Evolutionary conservation across 2,888 invertebrate genomes (phyloP).

Genomic region (Dinocampus coccinellae): DNA sequence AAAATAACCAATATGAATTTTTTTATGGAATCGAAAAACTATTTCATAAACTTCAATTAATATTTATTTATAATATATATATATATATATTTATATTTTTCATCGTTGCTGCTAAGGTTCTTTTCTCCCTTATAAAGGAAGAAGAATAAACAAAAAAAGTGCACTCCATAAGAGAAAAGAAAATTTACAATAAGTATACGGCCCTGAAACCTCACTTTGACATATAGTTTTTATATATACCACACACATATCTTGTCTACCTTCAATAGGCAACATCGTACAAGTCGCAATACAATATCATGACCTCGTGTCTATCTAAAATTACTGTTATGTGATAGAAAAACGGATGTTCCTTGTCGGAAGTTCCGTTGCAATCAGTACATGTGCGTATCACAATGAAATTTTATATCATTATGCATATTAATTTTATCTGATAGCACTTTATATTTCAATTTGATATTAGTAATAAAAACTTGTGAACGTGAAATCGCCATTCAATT

Average conservation of each 20-base stretch:
- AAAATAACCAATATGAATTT: no score
- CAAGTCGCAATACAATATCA: conserved; percentile 32
- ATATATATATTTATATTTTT: no score
- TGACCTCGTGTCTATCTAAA: conserved; percentile 61
- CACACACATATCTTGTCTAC: conserved; percentile 16
- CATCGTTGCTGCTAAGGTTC: no score
- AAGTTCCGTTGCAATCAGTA: conserved; percentile 60
- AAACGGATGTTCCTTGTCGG: conserved; percentile 62
- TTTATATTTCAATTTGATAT: no score
- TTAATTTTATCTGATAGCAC: no score
- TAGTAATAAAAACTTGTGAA: neutral
- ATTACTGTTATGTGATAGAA: conserved; percentile 58
- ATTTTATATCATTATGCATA: neutral
- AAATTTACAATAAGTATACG: neutral
- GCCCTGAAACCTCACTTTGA: neutral
- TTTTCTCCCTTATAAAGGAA: no score
- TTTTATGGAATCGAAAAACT: no score
- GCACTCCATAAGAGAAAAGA: neutral
- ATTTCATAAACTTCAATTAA: no score
- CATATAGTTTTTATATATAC: neutral
- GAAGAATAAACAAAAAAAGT: no score
- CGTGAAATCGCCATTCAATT: conserved; percentile 6
- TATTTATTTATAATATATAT: no score
- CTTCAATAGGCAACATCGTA: conserved; percentile 55
- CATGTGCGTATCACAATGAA: neutral